These are phyloP conservation scores for Pheosia tremula DNA, from an alignment of 2,888 invertebrate genomes.

Conservation along the genomic window DNA sequence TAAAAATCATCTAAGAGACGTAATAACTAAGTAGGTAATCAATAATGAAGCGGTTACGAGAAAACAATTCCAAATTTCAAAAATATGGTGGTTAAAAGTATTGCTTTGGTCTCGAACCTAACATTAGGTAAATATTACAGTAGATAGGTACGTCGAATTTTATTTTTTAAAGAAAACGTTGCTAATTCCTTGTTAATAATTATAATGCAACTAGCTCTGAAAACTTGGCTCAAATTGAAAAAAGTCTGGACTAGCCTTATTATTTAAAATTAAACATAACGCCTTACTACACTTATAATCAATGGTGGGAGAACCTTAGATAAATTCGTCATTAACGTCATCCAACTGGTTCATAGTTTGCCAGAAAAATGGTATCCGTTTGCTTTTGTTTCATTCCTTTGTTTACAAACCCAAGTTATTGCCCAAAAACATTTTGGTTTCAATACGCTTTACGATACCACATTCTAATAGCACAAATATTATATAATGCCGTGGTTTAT, in stretches of 20 bases:
- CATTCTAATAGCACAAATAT: constrained; percentile 12
- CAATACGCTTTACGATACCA: constrained; percentile 13
- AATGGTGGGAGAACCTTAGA: constrained; percentile 40
- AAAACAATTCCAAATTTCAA: constrained; percentile 47
- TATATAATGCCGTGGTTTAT: not conserved
- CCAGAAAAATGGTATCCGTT: constrained; percentile 1
- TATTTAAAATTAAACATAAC: constrained; percentile 19
- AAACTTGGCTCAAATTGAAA: not conserved
- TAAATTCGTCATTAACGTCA: constrained; percentile 15
- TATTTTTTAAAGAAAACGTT: too few relatives aligned
- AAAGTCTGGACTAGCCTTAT: constrained; percentile 31
- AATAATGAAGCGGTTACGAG: constrained; percentile 44
- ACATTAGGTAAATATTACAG: constrained; percentile 18
- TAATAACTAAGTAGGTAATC: constrained; percentile 49
- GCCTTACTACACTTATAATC: constrained; percentile 30
- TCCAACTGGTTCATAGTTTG: constrained; percentile 1
- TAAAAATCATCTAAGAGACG: constrained; percentile 59
- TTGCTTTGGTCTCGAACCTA: constrained; percentile 64
- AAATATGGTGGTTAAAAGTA: constrained; percentile 66
- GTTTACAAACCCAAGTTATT: not conserved
- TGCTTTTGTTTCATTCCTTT: not conserved
- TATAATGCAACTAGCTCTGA: too few relatives aligned
- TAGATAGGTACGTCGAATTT: constrained; percentile 6
- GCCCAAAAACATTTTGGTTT: too few relatives aligned
- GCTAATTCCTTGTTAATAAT: too few relatives aligned